Conservation (phyloP, 2,113 vertebrate genomes). For the Aspidoscelis tigris region DNA sequence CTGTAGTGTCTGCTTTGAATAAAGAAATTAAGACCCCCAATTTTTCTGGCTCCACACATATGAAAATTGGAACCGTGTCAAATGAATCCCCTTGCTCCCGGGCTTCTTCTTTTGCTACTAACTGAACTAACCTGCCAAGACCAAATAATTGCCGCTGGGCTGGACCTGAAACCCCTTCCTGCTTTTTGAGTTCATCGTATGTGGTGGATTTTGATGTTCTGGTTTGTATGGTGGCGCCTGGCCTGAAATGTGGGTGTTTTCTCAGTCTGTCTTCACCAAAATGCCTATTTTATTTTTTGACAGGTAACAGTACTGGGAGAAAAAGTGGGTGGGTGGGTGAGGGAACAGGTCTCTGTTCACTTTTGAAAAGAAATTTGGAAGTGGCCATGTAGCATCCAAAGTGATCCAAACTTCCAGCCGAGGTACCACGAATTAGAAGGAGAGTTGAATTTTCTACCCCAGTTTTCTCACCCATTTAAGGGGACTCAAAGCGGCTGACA, state of each 20-base stretch:
- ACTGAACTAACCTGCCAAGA: conserved; percentile 69
- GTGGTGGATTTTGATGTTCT: conserved; percentile 4
- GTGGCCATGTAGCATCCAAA: not conserved
- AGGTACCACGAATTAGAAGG: too few species aligned
- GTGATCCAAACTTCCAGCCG: too few species aligned
- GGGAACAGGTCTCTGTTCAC: not conserved
- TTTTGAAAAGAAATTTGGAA: not conserved
- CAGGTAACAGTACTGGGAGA: conserved; percentile 21
- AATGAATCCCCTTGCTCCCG: conserved; percentile 32
- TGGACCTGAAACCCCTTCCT: not conserved
- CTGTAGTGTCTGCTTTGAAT: not conserved
- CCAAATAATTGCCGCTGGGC: conserved; percentile 26
- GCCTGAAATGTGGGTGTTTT: conserved; percentile 23
- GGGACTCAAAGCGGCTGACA: too few species aligned
- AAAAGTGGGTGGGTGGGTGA: conserved; percentile 11
- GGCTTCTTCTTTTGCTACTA: conserved; percentile 64
- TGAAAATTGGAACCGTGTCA: not conserved
- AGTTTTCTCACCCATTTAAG: too few species aligned
- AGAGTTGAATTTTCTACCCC: too few species aligned
- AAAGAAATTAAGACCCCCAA: not conserved
- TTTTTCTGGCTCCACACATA: not conserved
- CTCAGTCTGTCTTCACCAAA: conserved; percentile 51
- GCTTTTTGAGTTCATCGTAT: conserved; percentile 26
- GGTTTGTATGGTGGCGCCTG: conserved; percentile 11
- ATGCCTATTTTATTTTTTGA: conserved; percentile 25